A percentile compares a stretch with the other conserved stretches of the same genome.
Evolutionary conservation across 2,797 vertebrate genomes (phyloP).

Genomic region (Pangasius krempfi): DNA sequence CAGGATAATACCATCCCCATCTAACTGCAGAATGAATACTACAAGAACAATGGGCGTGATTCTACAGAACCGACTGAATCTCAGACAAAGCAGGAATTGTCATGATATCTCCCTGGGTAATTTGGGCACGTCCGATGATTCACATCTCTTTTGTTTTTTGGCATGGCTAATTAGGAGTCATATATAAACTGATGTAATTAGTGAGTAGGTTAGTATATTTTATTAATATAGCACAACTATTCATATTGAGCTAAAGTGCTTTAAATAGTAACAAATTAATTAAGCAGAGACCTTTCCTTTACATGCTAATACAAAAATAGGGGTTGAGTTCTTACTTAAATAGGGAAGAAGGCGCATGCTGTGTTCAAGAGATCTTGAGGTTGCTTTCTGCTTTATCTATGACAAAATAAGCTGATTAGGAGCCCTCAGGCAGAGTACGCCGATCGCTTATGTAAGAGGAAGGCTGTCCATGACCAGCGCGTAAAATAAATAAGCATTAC

Average conservation of each 20-base stretch:
- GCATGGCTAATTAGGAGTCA: conserved; percentile 13
- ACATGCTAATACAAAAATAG: not conserved
- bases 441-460: not conserved
- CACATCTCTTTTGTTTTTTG: conserved; percentile 6
- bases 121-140: conserved; percentile 32
- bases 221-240: not conserved
- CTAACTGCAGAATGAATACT: conserved; percentile 17
- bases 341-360: not conserved
- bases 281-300: not conserved
- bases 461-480: not conserved
- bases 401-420: not conserved
- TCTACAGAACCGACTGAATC: conserved; percentile 22
- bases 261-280: not conserved
- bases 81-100: conserved; percentile 22
- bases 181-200: conserved; percentile 2
- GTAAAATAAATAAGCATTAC: not conserved
- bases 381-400: not conserved
- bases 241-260: not conserved
- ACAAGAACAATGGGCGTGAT: conserved; percentile 38
- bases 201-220: not conserved
- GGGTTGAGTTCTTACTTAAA: not conserved
- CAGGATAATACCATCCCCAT: conserved; percentile 14
- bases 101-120: conserved; percentile 21
- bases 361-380: too few species aligned
- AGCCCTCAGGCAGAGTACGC: not conserved